Evolutionary conservation across 2,888 invertebrate species (phyloP), one percentile per base, ranked within the genome.

Genomic region (Lypha dubia): DNA sequence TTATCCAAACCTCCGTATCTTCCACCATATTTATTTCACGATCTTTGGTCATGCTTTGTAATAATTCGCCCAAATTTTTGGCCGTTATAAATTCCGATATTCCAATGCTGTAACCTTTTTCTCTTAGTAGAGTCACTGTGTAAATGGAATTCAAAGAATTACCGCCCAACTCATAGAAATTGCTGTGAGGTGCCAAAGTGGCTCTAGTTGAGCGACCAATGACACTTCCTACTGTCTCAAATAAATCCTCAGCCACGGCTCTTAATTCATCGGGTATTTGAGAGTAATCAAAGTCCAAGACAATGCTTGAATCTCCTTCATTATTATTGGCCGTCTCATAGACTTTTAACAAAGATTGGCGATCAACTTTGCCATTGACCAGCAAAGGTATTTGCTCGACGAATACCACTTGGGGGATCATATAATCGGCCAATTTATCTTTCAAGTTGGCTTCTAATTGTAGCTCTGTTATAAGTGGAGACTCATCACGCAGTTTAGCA

Each of bases 281-380:
- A 0, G 93, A 92, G 89, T 95, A 95, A 90, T 96, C 96, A 75
- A 95, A 94, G 77, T 95, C 95, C 0, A 94, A 90, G 8, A 94
- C 93, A 24, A 94, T 93, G 82, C 93, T 93, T 0, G 89, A 89
- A 67, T 91, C 91, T 4, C 90, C 90, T 22, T 91, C 91, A 51
- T 91, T 95, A 87, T 95, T 95, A 86, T 95, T 95, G 0, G 94
- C 94, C 75, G 94, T 94, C 90, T 96, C 95, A 88, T 96, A 97
- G 90, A 94, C 94, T 89, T 95, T 95, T 70, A 97, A 91, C 41
- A 98, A 91, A 0, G 94, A 93, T 89, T 97, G 97, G 44, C 97
- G 93, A 91, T 98, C 97, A 8, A 95, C 95, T 93, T 98, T 98
- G 0, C 97, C 98, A 90, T 97, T 98, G 0, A 97, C 96, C 38